Evolutionary conservation across 2,888 invertebrate species (phyloP).

Genomic region (Ophion slaviceki): DNA sequence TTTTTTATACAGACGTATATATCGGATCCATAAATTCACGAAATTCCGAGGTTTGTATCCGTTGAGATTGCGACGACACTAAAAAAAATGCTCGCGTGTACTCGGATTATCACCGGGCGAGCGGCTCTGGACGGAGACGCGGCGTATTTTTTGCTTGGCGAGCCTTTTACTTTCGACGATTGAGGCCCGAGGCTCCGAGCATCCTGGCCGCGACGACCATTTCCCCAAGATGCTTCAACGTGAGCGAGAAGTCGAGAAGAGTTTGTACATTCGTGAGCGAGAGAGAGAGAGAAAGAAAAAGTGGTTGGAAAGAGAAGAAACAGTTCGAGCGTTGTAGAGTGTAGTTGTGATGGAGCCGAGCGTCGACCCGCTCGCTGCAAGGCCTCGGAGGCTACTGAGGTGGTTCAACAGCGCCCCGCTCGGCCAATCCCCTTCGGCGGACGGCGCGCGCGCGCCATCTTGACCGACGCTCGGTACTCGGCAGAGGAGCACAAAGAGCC

Average conservation of each 20-base stretch:
- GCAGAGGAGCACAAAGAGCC: conserved; percentile 66
- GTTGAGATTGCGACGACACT: too few species aligned
- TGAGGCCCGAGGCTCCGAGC: conserved; percentile 22
- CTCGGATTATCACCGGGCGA: conserved; percentile 2
- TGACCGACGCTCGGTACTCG: conserved; percentile 58
- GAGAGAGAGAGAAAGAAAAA: background rate
- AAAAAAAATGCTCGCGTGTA: too few species aligned
- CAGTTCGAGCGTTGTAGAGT: conserved; percentile 58
- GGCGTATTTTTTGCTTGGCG: conserved; percentile 12
- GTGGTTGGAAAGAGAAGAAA: background rate
- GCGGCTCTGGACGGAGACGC: conserved; percentile 31
- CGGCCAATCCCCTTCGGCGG: conserved; percentile 67
- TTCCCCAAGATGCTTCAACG: background rate
- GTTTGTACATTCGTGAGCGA: background rate
- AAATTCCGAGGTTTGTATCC: background rate
- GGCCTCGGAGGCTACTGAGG: conserved; percentile 70
- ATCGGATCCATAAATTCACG: conserved; percentile 8
- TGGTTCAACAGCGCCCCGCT: conserved; percentile 55
- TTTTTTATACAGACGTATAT: background rate
- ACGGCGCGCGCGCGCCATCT: conserved; percentile 67
- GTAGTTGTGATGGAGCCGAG: conserved; percentile 62
- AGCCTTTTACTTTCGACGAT: conserved; percentile 25
- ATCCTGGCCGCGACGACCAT: conserved; percentile 34
- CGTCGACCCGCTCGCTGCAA: conserved; percentile 68
- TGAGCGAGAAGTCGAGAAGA: background rate